A percentile compares a stretch with the other conserved stretches of the same genome.
Evolutionary conservation across 1,140 invertebrate species (phyloP).

Genomic region (Zaprionus vittiger): DNA sequence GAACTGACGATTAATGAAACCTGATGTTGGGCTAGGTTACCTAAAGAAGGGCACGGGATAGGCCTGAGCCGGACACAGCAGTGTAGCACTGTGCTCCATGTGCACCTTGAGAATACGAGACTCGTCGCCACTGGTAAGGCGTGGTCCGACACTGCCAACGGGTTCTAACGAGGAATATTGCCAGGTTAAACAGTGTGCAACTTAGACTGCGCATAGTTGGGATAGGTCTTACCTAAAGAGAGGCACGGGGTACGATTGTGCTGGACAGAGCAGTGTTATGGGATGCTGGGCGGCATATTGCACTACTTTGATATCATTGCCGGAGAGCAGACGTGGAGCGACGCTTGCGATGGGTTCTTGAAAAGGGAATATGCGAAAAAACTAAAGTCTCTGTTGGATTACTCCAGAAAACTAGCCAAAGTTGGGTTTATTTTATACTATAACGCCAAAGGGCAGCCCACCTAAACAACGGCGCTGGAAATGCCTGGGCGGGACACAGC

Average conservation of each 20-base stretch:
- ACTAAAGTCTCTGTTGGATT: background rate
- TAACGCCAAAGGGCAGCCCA: slow-evolving; percentile 81
- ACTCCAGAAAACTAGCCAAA: slow-evolving; percentile 47
- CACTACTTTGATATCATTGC: slow-evolving; percentile 85
- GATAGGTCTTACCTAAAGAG: slow-evolving; percentile 86
- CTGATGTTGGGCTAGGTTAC: slow-evolving; percentile 84
- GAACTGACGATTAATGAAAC: background rate
- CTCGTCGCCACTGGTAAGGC: slow-evolving; percentile 85
- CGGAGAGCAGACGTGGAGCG: slow-evolving; percentile 86
- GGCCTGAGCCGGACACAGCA: slow-evolving; percentile 89
- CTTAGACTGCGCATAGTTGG: slow-evolving; percentile 38
- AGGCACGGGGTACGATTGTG: slow-evolving; percentile 89
- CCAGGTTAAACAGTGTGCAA: background rate
- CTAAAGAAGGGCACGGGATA: slow-evolving; percentile 89
- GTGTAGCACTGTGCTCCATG: slow-evolving; percentile 73
- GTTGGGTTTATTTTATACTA: slow-evolving; percentile 83
- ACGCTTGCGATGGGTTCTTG: slow-evolving; percentile 86
- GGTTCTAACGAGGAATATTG: slow-evolving; percentile 86
- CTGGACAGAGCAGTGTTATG: slow-evolving; percentile 89
- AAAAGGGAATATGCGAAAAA: background rate
- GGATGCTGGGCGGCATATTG: slow-evolving; percentile 86
- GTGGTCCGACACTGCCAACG: slow-evolving; percentile 89
- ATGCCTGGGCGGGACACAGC: slow-evolving; percentile 90
- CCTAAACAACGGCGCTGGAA: slow-evolving; percentile 90
- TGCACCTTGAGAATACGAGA: slow-evolving; percentile 73